Conservation (phyloP, 2,113 vertebrate genomes). For the Melanerpes formicivorus region DNA sequence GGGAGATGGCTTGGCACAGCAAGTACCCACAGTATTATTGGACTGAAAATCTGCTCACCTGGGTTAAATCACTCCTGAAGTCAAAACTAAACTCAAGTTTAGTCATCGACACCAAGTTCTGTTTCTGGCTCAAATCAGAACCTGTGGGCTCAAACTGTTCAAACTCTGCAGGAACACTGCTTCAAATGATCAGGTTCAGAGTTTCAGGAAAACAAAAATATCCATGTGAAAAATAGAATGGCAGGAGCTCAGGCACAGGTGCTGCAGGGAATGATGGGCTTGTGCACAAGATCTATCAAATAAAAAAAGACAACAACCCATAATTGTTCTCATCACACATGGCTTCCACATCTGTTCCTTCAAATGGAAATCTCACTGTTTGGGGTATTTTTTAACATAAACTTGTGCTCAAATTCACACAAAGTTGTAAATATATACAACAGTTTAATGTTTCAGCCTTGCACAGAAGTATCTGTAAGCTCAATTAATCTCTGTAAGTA, state of each 20-base stretch:
- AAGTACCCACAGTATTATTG: background rate
- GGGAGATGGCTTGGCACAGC: background rate
- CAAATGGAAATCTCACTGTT: background rate
- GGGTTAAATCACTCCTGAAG: background rate
- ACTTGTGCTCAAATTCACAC: background rate
- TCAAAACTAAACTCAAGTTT: background rate
- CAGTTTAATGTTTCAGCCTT: background rate
- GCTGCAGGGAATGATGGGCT: background rate
- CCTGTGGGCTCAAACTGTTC: background rate
- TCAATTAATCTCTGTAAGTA: background rate
- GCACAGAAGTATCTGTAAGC: background rate
- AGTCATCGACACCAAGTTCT: background rate
- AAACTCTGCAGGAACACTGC: background rate
- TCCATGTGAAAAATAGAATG: background rate
- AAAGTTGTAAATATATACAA: background rate
- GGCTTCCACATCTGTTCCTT: background rate
- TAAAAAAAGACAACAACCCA: no score
- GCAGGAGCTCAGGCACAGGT: background rate
- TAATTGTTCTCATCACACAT: background rate
- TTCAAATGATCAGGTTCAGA: background rate
- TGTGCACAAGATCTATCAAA: background rate
- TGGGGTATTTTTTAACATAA: background rate
- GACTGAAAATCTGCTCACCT: background rate
- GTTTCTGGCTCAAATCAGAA: background rate
- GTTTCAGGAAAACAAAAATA: background rate